Base-by-base conservation (phyloP, 2,113 vertebrate genomes). In the Semnornis frantzii region DNA sequence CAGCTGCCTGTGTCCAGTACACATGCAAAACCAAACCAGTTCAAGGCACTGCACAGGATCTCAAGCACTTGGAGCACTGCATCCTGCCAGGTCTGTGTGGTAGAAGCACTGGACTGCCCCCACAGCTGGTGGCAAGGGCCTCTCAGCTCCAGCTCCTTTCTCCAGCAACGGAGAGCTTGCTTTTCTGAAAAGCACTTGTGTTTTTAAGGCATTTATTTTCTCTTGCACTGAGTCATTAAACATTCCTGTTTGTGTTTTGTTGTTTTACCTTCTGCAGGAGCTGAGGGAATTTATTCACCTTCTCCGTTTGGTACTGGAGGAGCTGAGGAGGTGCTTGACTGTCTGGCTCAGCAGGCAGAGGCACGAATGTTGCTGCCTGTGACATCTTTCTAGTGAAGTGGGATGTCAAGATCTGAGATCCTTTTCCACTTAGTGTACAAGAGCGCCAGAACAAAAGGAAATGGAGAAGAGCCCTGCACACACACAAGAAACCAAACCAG, bases 381-480 rank as follows among this genome's bases (percentile, higher is more conserved):
- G 84, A 89, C 94, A 92, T 94, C 92, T 81, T 77, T 83, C 95
- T 92, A 34, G 57, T 94, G 71, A 94, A 95, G 91, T 91, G 94
- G 79, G 72, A 91, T 93, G 91, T 94, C 94, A 88, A 87, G 93
- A 84, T 95, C 79, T 28, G 30, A 91, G 79, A 89, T 94, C 79
- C 94, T 88, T 95, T 94, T 91, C 82, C 91, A 88, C 90, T 96
- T 95, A 78, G 87, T 50, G 58, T 83, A 89, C 58, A 62, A 96
- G 82, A 93, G 89, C 79, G 48, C 89, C 89, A 89, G 94, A 96
- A 92, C 89, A 96, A 96, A 96, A 88, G 89, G 93, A 86, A 94
- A 75, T 66, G 89, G 80, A 93, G 77, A 90, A 76, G 80, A 83
- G 82, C 82, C 44, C 11, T 44, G 73, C 58, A 25, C 44, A 62